These are phyloP conservation scores for Xyrauchen texanus DNA, from an alignment of 2,113 vertebrate species.

Conservation along the genomic window DNA sequence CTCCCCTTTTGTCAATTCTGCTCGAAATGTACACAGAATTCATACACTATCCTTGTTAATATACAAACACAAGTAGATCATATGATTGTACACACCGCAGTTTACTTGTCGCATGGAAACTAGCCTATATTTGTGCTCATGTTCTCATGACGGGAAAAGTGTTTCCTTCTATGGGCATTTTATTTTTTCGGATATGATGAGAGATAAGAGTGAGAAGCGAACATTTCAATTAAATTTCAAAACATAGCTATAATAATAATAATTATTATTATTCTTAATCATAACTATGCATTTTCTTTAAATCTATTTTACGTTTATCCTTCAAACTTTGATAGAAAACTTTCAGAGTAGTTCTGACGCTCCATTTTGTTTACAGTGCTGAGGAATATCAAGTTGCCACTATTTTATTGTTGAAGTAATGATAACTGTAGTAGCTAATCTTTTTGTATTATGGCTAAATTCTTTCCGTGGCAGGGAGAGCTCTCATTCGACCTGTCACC, in stretches of 20 bases:
- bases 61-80: not conserved
- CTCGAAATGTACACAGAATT: not conserved
- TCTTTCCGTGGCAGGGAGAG: too few relatives aligned
- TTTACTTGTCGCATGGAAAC: not conserved
- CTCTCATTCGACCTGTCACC: too few relatives aligned
- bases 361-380: too few relatives aligned
- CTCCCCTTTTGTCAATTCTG: slow-evolving; percentile 13
- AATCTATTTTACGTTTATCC: too few relatives aligned
- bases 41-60: not conserved
- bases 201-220: not conserved
- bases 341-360: too few relatives aligned
- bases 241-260: not conserved
- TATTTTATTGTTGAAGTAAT: too few relatives aligned
- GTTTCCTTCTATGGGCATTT: slow-evolving; percentile 21
- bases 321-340: too few relatives aligned
- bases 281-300: too few relatives aligned
- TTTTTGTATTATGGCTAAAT: too few relatives aligned
- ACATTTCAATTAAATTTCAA: not conserved
- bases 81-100: not conserved
- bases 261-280: not conserved
- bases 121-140: not conserved
- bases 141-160: not conserved
- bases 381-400: too few relatives aligned
- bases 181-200: not conserved
- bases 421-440: too few relatives aligned